Base-by-base conservation (phyloP, 1,140 invertebrate genomes). In the Xylocopa sonorina region DNA sequence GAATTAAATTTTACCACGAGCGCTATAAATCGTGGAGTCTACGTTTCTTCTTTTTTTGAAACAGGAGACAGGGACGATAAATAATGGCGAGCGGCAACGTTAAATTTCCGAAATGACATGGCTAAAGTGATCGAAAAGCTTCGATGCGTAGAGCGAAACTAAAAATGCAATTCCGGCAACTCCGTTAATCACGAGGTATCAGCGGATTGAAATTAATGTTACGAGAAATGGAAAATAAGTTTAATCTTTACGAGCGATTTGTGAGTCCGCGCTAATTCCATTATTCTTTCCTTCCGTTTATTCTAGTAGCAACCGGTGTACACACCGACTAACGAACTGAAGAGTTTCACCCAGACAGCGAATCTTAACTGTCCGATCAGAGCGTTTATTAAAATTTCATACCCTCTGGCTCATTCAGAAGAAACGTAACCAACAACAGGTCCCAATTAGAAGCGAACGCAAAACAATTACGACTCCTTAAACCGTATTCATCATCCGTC, bases 381-480 rank as follows among this genome's bases (percentile, higher is more conserved):
- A 24, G 14, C 43, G 50, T 67, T 67, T 67, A 67, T 67, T 67
- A 67, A 50, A 67, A 24, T 29, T 67, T 50, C 64, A 50, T 34
- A 50, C 21, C 29, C 29, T 27, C 46, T 51, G n/a, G 21, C 64
- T 21, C 46, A 24, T 67, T 67, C 46, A 21, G 46, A 50, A 67
- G 46, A 34, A 10, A 67, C 27, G 48, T 53, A 55, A 69, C 43
- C 50, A 51, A 53, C 50, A 55, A 48, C 32, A 34, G 55, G 50
- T 24, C 67, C 67, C 50, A 69, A 69, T 69, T 69, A 69, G 41
- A 50, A 53, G 16, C 67, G 67, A 53, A 69, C 21, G 46, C 64
- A 69, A 69, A 55, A 69, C 67, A 69, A 69, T 69, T 69, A 69
- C 34, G 50, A 69, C 48, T n/a, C n/a, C n/a, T 51, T 53, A 55